phyloP scores from a whole-genome alignment of 1,140 invertebrate species.

The Drosophila pachea region DNA sequence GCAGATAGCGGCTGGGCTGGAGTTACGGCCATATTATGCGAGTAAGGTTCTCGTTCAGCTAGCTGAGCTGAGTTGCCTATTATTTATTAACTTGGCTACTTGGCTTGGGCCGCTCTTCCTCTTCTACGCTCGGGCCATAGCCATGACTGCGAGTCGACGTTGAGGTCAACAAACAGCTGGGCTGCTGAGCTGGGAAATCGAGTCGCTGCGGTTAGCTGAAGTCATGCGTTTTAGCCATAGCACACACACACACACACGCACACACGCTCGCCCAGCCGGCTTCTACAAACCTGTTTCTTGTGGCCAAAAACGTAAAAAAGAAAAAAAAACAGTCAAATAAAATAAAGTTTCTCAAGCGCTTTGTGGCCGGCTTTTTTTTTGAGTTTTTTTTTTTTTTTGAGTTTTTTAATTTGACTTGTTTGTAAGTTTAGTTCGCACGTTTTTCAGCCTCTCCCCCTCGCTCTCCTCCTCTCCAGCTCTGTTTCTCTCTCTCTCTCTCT shows the following conservation, averaged over 20 bases:
- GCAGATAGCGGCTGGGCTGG: slow-evolving; percentile 1
- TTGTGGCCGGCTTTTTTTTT: slow-evolving; percentile 54
- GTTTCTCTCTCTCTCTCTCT: slow-evolving; percentile 26
- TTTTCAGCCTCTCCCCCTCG: slow-evolving; percentile 41
- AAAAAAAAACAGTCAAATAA: slow-evolving; percentile 28
- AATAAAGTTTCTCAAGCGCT: slow-evolving; percentile 68
- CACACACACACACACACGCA: slow-evolving; percentile 21
- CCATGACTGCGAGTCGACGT: slow-evolving; percentile 74
- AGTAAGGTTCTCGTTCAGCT: slow-evolving; percentile 52
- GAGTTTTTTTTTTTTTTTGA: slow-evolving; percentile 17
- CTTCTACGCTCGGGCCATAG: slow-evolving; percentile 65
- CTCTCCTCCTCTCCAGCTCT: too few species aligned
- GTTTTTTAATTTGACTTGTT: slow-evolving; percentile 28
- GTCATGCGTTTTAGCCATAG: slow-evolving; percentile 58
- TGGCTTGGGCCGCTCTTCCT: slow-evolving; percentile 43
- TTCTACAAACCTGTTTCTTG: slow-evolving; percentile 67
- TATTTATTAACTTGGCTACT: slow-evolving; percentile 74
- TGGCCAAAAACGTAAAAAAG: slow-evolving; percentile 28
- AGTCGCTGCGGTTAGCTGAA: slow-evolving; percentile 61
- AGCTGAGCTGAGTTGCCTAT: slow-evolving; percentile 45
- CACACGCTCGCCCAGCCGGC: slow-evolving; percentile 46
- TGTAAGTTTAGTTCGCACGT: slow-evolving; percentile 72
- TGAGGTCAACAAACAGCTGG: slow-evolving; percentile 79
- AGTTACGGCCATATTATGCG: not conserved
- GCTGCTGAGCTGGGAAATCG: slow-evolving; percentile 55